phyloP scores from a whole-genome alignment of 2,797 vertebrate species.

The Crotalus adamanteus region DNA sequence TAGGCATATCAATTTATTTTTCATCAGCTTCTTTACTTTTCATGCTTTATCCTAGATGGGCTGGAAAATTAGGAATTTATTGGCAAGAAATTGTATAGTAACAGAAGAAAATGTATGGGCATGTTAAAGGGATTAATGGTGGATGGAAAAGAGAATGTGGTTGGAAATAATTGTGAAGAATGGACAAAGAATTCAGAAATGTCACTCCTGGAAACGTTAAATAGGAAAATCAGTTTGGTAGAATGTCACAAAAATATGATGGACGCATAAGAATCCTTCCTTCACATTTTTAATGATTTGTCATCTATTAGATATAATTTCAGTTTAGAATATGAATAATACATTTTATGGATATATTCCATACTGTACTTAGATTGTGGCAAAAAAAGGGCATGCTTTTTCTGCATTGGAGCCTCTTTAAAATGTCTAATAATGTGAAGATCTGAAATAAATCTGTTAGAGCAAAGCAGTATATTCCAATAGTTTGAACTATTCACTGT shows the following conservation, averaged over 20 bases:
- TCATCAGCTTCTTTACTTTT: not conserved
- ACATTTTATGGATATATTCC: not conserved
- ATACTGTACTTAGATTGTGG: not conserved
- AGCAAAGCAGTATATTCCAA: slow-evolving; percentile 13
- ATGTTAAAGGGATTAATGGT: slow-evolving; percentile 2
- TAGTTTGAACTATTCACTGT: slow-evolving; percentile 11
- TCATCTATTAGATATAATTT: not conserved
- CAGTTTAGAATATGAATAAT: not conserved
- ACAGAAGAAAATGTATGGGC: not conserved
- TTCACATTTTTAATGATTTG: not conserved
- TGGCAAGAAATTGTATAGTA: not conserved
- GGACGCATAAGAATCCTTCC: not conserved
- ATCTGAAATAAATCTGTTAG: slow-evolving; percentile 25
- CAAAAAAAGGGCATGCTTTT: not conserved
- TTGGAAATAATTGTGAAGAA: not conserved
- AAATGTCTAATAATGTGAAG: slow-evolving; percentile 4
- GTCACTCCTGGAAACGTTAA: not conserved
- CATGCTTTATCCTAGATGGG: not conserved
- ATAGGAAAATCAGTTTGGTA: not conserved
- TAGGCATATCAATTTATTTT: not conserved
- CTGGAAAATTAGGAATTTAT: not conserved
- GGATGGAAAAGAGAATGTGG: not conserved
- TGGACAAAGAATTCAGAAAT: not conserved
- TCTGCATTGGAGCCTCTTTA: slow-evolving; percentile 27
- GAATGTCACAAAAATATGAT: not conserved